A percentile compares a stretch with the other conserved stretches of the same genome.
phyloP scores from a whole-genome alignment of 2,888 invertebrate species.

The Gerosis bhagava region DNA sequence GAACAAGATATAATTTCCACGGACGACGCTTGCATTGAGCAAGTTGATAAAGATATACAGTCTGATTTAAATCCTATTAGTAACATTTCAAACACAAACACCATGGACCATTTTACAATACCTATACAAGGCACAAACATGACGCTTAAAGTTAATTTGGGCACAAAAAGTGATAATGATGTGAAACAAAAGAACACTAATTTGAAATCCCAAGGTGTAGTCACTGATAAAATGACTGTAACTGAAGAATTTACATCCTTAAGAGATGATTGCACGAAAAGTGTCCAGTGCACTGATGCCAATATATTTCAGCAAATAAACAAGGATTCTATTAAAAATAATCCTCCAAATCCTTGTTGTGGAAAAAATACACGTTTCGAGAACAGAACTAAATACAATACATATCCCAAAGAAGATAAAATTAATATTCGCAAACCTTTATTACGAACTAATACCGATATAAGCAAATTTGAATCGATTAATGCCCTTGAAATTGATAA shows the following conservation, averaged over 20 bases:
- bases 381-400: slow-evolving; percentile 40
- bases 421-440: slow-evolving; percentile 45
- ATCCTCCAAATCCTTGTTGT: not conserved
- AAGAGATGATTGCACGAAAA: slow-evolving; percentile 54
- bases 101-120: slow-evolving; percentile 51
- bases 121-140: slow-evolving; percentile 73
- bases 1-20: slow-evolving; percentile 1
- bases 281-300: slow-evolving; percentile 46
- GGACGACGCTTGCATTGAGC: not conserved
- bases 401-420: slow-evolving; percentile 49
- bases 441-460: slow-evolving; percentile 53
- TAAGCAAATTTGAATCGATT: slow-evolving; percentile 38
- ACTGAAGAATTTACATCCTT: slow-evolving; percentile 51
- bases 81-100: slow-evolving; percentile 16
- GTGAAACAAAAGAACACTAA: slow-evolving; percentile 19
- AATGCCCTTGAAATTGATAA: slow-evolving; percentile 7
- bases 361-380: slow-evolving; percentile 31
- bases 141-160: slow-evolving; percentile 56
- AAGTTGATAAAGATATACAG: slow-evolving; percentile 37
- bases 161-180: slow-evolving; percentile 25
- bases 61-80: slow-evolving; percentile 24
- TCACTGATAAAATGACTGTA: slow-evolving; percentile 41
- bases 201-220: slow-evolving; percentile 37
- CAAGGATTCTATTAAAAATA: slow-evolving; percentile 19
- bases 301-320: slow-evolving; percentile 34